These are phyloP conservation scores for Tapera naevia DNA, from an alignment of 2,797 vertebrate genomes.

Conservation along the genomic window DNA sequence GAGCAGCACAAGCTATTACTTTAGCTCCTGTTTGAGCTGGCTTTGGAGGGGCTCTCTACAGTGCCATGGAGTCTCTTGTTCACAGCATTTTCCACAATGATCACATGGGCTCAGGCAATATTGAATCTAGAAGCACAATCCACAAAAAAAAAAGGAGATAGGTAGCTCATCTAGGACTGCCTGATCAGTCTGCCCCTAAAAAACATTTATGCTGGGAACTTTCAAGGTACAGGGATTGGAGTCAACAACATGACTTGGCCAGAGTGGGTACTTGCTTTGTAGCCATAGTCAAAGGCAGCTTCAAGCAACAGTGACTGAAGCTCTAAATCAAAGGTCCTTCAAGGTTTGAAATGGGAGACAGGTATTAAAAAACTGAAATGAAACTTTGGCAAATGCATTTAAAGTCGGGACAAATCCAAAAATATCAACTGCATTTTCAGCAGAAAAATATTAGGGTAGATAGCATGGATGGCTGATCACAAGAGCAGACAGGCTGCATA, in stretches of 20 bases:
- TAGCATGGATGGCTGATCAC: not conserved
- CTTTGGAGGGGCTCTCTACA: not conserved
- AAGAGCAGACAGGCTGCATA: not conserved
- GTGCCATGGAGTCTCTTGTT: not conserved
- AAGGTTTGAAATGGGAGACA: not conserved
- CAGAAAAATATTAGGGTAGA: conserved; percentile 4
- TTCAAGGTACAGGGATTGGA: not conserved
- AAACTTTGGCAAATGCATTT: not conserved
- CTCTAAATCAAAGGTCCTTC: not conserved
- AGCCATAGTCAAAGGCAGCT: not conserved
- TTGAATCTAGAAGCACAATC: not conserved
- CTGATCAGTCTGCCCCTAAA: not conserved
- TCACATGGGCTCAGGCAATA: not conserved
- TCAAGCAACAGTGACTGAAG: not conserved
- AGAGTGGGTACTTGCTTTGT: not conserved
- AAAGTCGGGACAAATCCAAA: conserved; percentile 22
- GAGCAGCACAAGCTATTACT: not conserved
- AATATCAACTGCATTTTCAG: conserved; percentile 26
- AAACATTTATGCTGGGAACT: not conserved
- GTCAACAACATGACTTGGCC: not conserved
- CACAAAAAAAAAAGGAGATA: not conserved
- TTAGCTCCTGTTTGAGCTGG: not conserved
- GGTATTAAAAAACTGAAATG: not conserved
- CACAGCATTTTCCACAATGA: not conserved
- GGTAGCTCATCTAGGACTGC: not conserved